phyloP scores from a whole-genome alignment of 1,140 invertebrate genomes.

The Ruditapes philippinarum region DNA sequence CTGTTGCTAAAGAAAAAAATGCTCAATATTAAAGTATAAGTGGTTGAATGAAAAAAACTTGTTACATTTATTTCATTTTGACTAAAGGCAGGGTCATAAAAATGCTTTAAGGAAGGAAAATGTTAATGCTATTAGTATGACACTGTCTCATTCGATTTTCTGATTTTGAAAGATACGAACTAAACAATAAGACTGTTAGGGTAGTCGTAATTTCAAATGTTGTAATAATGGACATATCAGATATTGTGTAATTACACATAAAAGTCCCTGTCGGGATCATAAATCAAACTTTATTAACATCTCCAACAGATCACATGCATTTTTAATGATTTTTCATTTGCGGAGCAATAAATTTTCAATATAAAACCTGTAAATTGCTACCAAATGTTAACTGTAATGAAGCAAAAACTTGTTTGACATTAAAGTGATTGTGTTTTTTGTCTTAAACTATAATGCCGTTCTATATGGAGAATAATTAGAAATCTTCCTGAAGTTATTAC shows the following conservation, averaged over 20 bases:
- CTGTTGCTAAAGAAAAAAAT: too few relatives aligned
- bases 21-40: too few relatives aligned
- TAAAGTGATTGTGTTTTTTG: slow-evolving; percentile 7
- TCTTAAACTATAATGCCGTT: slow-evolving; percentile 21
- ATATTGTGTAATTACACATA: neutral
- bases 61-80: too few relatives aligned
- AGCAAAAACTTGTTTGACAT: slow-evolving; percentile 58
- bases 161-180: neutral
- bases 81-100: too few relatives aligned
- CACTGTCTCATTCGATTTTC: too few relatives aligned
- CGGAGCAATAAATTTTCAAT: slow-evolving; percentile 52
- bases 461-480: slow-evolving; percentile 2
- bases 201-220: neutral
- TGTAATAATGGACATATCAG: slow-evolving; percentile 39
- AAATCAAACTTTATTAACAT: slow-evolving; percentile 67
- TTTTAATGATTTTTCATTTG: slow-evolving; percentile 66
- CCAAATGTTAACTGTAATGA: slow-evolving; percentile 3
- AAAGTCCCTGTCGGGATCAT: slow-evolving; percentile 13
- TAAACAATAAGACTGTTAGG: neutral
- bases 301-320: slow-evolving; percentile 52
- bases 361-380: slow-evolving; percentile 64
- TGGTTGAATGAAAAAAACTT: too few relatives aligned
- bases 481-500: neutral
- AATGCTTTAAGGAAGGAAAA: too few relatives aligned
- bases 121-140: too few relatives aligned